These are phyloP conservation scores for Campoletis sonorensis DNA, from an alignment of 1,140 invertebrate genomes.

Conservation along the genomic window DNA sequence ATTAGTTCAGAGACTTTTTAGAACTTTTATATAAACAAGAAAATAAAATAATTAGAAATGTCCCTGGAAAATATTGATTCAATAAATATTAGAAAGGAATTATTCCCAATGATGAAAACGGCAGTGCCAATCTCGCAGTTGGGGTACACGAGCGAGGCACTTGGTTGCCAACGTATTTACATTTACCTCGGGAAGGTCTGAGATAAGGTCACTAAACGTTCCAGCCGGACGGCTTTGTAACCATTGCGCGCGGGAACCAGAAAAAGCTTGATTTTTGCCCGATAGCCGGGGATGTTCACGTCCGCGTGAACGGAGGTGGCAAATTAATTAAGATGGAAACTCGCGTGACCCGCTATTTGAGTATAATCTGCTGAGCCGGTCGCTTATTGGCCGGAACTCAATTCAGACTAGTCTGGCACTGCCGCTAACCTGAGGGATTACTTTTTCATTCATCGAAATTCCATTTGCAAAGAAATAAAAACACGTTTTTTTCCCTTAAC, in stretches of 20 bases:
- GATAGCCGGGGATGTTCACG: constrained; percentile 65
- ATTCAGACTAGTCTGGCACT: constrained; percentile 77
- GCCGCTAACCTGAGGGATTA: constrained; percentile 69
- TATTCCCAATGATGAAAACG: constrained; percentile 73
- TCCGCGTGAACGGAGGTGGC: constrained; percentile 67
- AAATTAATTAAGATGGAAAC: constrained; percentile 69
- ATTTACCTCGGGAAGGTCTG: constrained; percentile 75
- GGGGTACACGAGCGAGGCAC: constrained; percentile 70
- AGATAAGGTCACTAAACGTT: constrained; percentile 71
- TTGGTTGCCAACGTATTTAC: constrained; percentile 60
- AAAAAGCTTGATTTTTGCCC: constrained; percentile 69
- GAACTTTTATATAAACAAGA: too few relatives aligned
- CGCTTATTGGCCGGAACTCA: constrained; percentile 68
- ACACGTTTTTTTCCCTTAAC: background rate
- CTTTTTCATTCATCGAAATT: constrained; percentile 7
- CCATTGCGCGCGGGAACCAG: constrained; percentile 73
- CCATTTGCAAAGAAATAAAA: background rate
- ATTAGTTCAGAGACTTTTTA: too few relatives aligned
- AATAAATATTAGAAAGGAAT: too few relatives aligned
- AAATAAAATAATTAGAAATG: too few relatives aligned
- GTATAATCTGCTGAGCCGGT: constrained; percentile 73
- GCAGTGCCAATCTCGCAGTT: constrained; percentile 75
- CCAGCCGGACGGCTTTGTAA: constrained; percentile 71
- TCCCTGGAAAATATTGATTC: too few relatives aligned
- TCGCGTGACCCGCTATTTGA: constrained; percentile 72